Evolutionary conservation across 2,113 vertebrate species (phyloP).

Genomic region (Epinephelus moara): DNA sequence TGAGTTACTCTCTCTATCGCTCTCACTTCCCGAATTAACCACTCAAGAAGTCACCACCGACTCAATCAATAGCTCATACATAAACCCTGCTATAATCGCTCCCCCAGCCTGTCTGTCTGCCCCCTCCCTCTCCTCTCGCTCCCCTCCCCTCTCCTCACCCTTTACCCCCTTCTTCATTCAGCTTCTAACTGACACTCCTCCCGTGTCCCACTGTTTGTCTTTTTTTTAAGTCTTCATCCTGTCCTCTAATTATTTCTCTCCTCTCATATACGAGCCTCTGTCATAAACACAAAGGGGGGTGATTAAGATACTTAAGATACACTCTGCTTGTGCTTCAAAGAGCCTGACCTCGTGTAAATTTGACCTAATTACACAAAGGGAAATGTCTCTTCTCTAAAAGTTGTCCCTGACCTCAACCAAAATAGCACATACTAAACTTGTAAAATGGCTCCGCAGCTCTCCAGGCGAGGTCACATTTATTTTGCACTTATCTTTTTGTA

Average conservation of each 20-base stretch:
- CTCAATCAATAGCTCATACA: slow-evolving; percentile 91
- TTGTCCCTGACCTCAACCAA: neutral
- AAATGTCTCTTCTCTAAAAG: neutral
- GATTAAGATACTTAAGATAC: neutral
- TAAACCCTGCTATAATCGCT: slow-evolving; percentile 89
- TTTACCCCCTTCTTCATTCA: slow-evolving; percentile 26
- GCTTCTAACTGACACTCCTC: slow-evolving; percentile 41
- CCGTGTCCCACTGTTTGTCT: slow-evolving; percentile 32
- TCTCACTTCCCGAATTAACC: slow-evolving; percentile 90
- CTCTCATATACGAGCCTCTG: slow-evolving; percentile 1
- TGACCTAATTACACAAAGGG: neutral
- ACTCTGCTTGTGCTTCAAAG: neutral
- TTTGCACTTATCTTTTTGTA: slow-evolving; percentile 5
- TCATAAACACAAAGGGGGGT: neutral
- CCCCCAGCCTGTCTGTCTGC: slow-evolving; percentile 81
- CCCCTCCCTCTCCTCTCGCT: slow-evolving; percentile 26
- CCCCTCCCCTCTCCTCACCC: slow-evolving; percentile 30
- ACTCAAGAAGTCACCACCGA: slow-evolving; percentile 91
- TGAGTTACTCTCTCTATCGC: slow-evolving; percentile 88
- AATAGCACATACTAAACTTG: neutral
- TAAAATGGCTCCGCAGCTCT: neutral
- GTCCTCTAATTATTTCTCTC: slow-evolving; percentile 20
- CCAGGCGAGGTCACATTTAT: neutral
- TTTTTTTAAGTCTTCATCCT: slow-evolving; percentile 17
- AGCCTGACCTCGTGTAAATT: neutral